phyloP scores from a whole-genome alignment of 1,140 invertebrate species.

The Aricia agestis region DNA sequence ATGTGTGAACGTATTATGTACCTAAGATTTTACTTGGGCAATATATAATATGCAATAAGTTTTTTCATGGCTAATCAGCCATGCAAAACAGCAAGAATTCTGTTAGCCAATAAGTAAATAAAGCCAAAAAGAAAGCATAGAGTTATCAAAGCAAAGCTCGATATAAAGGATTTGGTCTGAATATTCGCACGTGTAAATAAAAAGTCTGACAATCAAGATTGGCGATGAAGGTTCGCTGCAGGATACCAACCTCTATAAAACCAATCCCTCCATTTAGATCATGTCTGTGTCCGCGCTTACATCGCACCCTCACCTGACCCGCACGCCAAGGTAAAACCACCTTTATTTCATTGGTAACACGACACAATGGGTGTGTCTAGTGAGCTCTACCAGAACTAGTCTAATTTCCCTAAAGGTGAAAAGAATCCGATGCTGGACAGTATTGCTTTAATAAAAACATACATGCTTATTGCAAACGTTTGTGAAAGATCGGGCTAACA shows the following conservation, averaged over 20 bases:
- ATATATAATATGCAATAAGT: too few species aligned
- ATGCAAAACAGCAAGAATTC: too few species aligned
- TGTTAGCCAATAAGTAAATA: too few species aligned
- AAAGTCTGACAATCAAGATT: not conserved
- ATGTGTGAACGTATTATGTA: too few species aligned
- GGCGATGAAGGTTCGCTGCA: not conserved
- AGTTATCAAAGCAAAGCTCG: too few species aligned
- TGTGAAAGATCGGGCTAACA: not conserved
- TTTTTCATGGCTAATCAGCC: too few species aligned
- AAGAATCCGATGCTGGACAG: not conserved
- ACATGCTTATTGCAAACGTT: not conserved
- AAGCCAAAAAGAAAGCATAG: too few species aligned
- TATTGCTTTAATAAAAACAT: not conserved
- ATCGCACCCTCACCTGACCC: not conserved
- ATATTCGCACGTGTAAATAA: not conserved
- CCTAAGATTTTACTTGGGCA: too few species aligned
- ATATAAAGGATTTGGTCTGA: too few species aligned
- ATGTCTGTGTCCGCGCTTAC: not conserved
- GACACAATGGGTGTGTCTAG: not conserved
- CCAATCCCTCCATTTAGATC: not conserved
- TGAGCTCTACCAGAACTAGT: not conserved
- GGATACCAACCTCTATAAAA: not conserved
- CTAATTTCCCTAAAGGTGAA: constrained; percentile 3
- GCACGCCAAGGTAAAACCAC: not conserved
- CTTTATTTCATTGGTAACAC: not conserved